Evolutionary conservation across 2,888 invertebrate species (phyloP), one percentile per base, ranked within the genome.

Genomic region (Epinotia brunnichana): DNA sequence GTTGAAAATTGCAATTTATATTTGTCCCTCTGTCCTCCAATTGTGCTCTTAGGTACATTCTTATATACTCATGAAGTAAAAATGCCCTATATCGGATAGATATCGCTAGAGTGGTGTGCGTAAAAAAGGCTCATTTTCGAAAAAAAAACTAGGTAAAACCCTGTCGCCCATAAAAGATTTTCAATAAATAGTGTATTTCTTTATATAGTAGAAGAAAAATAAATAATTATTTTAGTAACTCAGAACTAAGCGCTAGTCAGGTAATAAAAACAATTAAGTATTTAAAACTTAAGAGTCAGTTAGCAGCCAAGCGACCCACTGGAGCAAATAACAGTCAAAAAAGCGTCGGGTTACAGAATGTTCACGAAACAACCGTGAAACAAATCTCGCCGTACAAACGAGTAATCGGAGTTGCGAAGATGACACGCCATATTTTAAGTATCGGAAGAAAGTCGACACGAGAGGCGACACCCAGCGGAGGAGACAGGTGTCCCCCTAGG

Each of bases 341-440:
- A 61, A 74, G 77, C 67, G 61, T 86, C 80, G 70, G 67, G 79
- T 86, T 83, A 83, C 85, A 78, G 74, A 80, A 82, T 83, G 82
- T 81, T 80, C 78, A 78, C 77, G 77, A 81, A 87, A 85, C 81
- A 87, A 80, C 81, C 78, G 78, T 74, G 78, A 77, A 83, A 85
- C 82, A 87, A 88, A 89, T 87, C 87, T 83, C 81, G 78, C 79
- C 80, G 81, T 82, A 83, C 86, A 90, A 89, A 88, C 87, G 87
- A 87, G 89, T 85, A 88, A 90, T 83, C 79, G 75, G 88, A 90
- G 84, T 83, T 77, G 78, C 78, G 82, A 85, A 88, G 84, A 89
- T 87, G 89, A 89, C 85, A 85, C 85, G 87, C 86, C 85, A 91
- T 91, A 91, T 91, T 92, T 91, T 89, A 90, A 88, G 88, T 87